phyloP scores from a whole-genome alignment of 2,888 invertebrate genomes.

The Cataglyphis livida region DNA sequence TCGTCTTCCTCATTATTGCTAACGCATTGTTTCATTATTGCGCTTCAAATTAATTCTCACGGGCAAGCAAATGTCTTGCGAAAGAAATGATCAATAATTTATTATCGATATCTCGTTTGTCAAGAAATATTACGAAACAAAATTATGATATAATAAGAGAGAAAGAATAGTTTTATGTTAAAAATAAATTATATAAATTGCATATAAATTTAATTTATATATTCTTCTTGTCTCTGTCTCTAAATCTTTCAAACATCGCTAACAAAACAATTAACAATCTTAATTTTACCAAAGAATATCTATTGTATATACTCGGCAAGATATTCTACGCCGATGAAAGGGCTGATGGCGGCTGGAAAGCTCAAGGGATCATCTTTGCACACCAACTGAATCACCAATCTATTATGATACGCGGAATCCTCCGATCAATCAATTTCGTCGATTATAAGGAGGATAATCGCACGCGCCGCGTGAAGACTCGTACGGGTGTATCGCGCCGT shows the following conservation, averaged over 20 bases:
- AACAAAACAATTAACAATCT: background rate
- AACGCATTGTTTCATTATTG: constrained; percentile 36
- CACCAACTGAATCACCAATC: constrained; percentile 10
- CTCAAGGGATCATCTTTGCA: constrained; percentile 13
- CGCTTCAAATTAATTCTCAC: constrained; percentile 24
- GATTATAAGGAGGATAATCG: constrained; percentile 60
- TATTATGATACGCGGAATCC: constrained; percentile 52
- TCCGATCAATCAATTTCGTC: constrained; percentile 68
- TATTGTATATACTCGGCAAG: background rate
- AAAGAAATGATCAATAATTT: constrained; percentile 13
- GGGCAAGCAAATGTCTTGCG: background rate
- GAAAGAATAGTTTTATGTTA: background rate
- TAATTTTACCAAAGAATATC: background rate
- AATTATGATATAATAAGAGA: background rate
- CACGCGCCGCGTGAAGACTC: constrained; percentile 45
- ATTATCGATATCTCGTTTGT: background rate
- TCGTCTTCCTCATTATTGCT: constrained; percentile 26
- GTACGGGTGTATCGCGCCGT: constrained; percentile 54
- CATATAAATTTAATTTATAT: background rate
- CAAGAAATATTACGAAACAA: background rate
- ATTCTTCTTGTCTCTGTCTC: background rate
- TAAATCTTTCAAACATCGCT: background rate
- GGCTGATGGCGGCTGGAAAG: background rate
- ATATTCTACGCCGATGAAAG: constrained; percentile 10
- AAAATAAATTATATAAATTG: background rate